Base-by-base conservation (phyloP, 1,140 invertebrate species). In the Sinella curviseta region DNA sequence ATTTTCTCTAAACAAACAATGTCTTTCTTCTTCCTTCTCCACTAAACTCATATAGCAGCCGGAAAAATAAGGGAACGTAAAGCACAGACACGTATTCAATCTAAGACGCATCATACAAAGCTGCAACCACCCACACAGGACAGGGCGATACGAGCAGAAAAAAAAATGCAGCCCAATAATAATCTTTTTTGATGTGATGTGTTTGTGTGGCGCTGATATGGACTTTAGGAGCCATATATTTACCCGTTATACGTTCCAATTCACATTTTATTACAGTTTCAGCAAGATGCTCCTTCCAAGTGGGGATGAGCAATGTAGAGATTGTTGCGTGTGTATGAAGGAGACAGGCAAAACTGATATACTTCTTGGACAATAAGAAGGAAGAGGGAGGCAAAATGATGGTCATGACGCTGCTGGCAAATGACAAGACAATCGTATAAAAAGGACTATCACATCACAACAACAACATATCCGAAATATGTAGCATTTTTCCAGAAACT, bases 381-480 rank as follows among this genome's bases (percentile, higher is more conserved):
- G n/a, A n/a, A n/a, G n/a, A n/a, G n/a, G n/a, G n/a, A n/a, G n/a
- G n/a, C n/a, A n/a, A n/a, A n/a, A n/a, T n/a, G n/a, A n/a, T n/a
- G n/a, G n/a, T n/a, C n/a, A n/a, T n/a, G n/a, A n/a, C n/a, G n/a
- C n/a, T 26, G 8, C 24, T 8, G 8, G 24, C 24, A 3, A 60
- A 60, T n/a, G 24, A 60, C 57, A 60, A 60, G 57, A 60, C 57
- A 60, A 60, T 60, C 57, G 4, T n/a, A 60, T n/a, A 60, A 16
- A 60, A 48, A 48, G 17, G 39, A 48, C 39, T 48, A 48, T 48
- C 39, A 48, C 39, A n/a, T n/a, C n/a, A n/a, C n/a, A n/a, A n/a
- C n/a, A n/a, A n/a, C n/a, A n/a, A n/a, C n/a, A n/a, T n/a, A n/a
- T n/a, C n/a, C n/a, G n/a, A n/a, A n/a, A n/a, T n/a, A n/a, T n/a